phyloP scores from a whole-genome alignment of 2,113 vertebrate species.

The Xyrauchen texanus region DNA sequence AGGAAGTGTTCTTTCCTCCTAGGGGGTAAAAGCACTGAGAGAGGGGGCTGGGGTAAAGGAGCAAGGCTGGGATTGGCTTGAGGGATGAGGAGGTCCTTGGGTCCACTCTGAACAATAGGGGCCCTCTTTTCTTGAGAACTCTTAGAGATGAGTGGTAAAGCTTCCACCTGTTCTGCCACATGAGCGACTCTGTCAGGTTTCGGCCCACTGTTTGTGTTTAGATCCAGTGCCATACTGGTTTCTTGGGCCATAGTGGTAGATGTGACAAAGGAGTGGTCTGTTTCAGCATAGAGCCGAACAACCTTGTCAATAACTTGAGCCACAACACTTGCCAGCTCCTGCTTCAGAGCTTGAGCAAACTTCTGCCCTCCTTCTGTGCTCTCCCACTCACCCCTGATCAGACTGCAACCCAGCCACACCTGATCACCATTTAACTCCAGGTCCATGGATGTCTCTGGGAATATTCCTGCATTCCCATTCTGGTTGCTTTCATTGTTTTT shows the following conservation, averaged over 20 bases:
- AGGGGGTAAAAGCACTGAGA: constrained; percentile 55
- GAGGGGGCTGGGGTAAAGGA: constrained; percentile 59
- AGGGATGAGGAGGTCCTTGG: constrained; percentile 53
- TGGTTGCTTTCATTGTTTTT: constrained; percentile 54
- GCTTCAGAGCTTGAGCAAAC: constrained; percentile 75
- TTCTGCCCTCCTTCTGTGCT: constrained; percentile 63
- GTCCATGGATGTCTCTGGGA: constrained; percentile 53
- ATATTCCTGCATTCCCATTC: constrained; percentile 52
- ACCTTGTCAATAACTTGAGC: constrained; percentile 78
- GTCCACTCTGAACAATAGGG: constrained; percentile 53
- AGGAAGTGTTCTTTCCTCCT: constrained; percentile 65
- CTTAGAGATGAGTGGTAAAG: constrained; percentile 60
- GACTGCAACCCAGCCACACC: constrained; percentile 71
- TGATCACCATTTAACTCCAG: constrained; percentile 61
- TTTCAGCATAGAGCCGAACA: constrained; percentile 72
- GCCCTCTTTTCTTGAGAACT: constrained; percentile 66
- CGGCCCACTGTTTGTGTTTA: constrained; percentile 53
- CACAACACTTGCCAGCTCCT: constrained; percentile 74
- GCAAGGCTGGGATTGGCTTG: constrained; percentile 63
- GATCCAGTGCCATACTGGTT: constrained; percentile 60
- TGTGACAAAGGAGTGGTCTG: constrained; percentile 44
- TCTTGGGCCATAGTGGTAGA: constrained; percentile 57
- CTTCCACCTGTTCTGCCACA: constrained; percentile 52
- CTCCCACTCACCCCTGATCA: constrained; percentile 70
- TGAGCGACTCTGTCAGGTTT: constrained; percentile 50